phyloP scores from a whole-genome alignment of 2,797 vertebrate species.

The Rhyacichthys aspro region DNA sequence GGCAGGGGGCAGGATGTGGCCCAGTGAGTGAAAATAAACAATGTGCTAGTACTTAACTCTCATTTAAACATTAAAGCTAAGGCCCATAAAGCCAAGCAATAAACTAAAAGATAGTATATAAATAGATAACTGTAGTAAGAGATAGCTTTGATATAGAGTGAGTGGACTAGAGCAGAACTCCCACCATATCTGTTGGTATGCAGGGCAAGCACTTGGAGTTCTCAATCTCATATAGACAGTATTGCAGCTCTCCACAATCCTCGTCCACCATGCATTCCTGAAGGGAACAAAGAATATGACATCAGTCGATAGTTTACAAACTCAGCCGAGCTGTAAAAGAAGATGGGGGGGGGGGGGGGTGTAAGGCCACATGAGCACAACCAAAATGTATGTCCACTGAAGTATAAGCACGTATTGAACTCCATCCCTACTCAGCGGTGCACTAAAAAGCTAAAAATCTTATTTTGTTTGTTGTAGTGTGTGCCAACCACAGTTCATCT shows the following conservation, averaged over 20 bases:
- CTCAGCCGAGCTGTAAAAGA: neutral
- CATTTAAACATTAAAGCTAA: constrained; percentile 11
- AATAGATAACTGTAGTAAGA: constrained; percentile 4
- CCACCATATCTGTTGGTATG: constrained; percentile 82
- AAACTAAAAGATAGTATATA: neutral
- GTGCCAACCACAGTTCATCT: constrained; percentile 20
- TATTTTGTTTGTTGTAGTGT: no score
- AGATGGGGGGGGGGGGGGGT: no score
- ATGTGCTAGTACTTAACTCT: constrained; percentile 6
- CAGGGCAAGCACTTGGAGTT: constrained; percentile 88
- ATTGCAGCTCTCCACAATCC: constrained; percentile 86
- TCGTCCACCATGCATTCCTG: constrained; percentile 95
- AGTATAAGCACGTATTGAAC: neutral
- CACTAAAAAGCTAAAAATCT: no score
- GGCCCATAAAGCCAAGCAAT: neutral
- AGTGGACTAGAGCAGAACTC: constrained; percentile 13
- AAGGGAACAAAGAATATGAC: neutral
- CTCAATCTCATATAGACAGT: constrained; percentile 87
- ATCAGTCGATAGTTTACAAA: neutral
- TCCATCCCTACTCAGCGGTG: no score
- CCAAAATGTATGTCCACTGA: no score
- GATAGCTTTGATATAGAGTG: neutral
- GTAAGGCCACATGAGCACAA: no score
- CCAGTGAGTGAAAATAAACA: constrained; percentile 5
- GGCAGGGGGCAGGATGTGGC: constrained; percentile 5